A percentile compares a stretch with the other conserved stretches of the same genome.
phyloP scores from a whole-genome alignment of 2,113 vertebrate genomes.

The Cyanoramphus novaezelandiae region DNA sequence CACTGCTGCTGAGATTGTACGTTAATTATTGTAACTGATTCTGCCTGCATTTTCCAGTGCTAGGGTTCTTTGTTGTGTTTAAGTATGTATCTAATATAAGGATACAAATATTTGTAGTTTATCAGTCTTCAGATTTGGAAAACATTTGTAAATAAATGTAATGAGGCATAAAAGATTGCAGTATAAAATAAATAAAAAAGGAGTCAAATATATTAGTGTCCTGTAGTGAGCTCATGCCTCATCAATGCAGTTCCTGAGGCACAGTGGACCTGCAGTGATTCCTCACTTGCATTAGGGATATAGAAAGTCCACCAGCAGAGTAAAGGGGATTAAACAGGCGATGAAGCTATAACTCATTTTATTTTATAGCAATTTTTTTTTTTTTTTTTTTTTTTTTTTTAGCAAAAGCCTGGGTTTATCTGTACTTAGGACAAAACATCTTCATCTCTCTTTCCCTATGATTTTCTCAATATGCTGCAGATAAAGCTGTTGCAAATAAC shows the following conservation, averaged over 20 bases:
- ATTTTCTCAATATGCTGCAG: background rate
- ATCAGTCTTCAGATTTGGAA: background rate
- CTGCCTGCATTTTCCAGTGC: background rate
- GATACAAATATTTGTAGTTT: background rate
- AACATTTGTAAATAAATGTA: background rate
- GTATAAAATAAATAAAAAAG: background rate
- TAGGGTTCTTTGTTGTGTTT: background rate
- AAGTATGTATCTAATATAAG: background rate
- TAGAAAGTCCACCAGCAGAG: background rate
- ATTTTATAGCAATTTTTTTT: background rate
- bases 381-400: background rate
- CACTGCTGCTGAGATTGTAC: background rate
- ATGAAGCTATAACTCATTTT: background rate
- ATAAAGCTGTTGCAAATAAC: background rate
- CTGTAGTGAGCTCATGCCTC: background rate
- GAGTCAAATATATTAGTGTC: background rate
- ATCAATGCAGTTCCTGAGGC: background rate
- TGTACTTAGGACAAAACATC: background rate
- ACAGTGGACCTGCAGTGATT: background rate
- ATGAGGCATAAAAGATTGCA: background rate
- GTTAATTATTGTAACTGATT: background rate
- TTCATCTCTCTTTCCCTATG: background rate
- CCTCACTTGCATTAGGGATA: background rate
- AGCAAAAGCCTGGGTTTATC: background rate
- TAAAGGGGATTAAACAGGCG: background rate